Evolutionary conservation across 2,888 invertebrate species (phyloP).

Genomic region (Diaperis boleti): DNA sequence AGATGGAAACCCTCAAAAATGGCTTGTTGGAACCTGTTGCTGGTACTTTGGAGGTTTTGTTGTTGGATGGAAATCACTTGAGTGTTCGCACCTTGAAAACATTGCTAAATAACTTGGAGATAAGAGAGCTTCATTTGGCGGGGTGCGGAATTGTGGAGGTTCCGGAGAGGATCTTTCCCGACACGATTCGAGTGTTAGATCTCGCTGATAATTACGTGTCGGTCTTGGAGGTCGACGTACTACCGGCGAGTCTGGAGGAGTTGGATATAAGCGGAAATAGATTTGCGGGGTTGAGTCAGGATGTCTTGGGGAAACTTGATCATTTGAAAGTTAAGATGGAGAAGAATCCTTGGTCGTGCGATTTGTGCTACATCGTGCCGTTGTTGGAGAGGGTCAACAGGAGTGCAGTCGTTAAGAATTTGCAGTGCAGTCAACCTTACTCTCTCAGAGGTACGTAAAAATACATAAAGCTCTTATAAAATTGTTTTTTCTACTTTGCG

Average conservation of each 20-base stretch:
- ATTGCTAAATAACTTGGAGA: constrained; percentile 69
- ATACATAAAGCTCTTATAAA: too few species aligned
- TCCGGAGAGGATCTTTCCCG: constrained; percentile 70
- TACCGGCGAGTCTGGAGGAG: constrained; percentile 71
- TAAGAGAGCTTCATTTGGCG: constrained; percentile 71
- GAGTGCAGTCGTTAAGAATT: constrained; percentile 67
- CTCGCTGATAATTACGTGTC: constrained; percentile 79
- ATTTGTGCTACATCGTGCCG: constrained; percentile 74
- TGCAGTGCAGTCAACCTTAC: constrained; percentile 73
- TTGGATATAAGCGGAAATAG: constrained; percentile 81
- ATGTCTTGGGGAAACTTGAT: constrained; percentile 64
- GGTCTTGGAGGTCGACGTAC: constrained; percentile 69
- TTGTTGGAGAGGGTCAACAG: constrained; percentile 72
- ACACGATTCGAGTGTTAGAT: constrained; percentile 72
- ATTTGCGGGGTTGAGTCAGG: constrained; percentile 73
- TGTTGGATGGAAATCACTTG: constrained; percentile 75
- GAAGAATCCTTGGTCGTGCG: constrained; percentile 77
- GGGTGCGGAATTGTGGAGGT: constrained; percentile 72
- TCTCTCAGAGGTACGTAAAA: constrained; percentile 49
- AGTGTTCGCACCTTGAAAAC: constrained; percentile 68
- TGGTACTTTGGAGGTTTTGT: constrained; percentile 73
- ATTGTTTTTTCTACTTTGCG: too few species aligned
- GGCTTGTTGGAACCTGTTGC: constrained; percentile 64
- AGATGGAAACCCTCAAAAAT: constrained; percentile 57
- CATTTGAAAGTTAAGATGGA: constrained; percentile 64